Conservation (phyloP, 2,888 invertebrate genomes). For the Abrostola triplasia region DNA sequence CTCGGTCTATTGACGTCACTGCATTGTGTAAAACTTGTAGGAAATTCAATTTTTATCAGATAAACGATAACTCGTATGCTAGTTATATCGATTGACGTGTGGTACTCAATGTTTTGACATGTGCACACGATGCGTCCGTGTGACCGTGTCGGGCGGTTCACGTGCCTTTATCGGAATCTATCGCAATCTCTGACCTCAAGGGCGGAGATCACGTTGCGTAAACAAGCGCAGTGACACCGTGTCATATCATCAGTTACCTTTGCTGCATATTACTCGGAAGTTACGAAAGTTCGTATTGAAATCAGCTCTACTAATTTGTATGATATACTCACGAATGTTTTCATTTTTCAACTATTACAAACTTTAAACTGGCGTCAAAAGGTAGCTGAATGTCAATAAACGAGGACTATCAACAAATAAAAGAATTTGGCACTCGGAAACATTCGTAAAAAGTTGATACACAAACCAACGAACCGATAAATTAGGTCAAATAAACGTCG, state of each 20-base stretch:
- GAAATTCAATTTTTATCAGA: slow-evolving; percentile 50
- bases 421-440: slow-evolving; percentile 35
- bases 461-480: slow-evolving; percentile 56
- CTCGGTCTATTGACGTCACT: slow-evolving; percentile 53
- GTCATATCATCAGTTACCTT: slow-evolving; percentile 50
- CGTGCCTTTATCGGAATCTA: slow-evolving; percentile 66
- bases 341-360: background rate
- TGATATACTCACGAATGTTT: background rate
- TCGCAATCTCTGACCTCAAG: slow-evolving; percentile 66
- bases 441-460: slow-evolving; percentile 39
- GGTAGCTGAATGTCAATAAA: slow-evolving; percentile 28
- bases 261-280: slow-evolving; percentile 29
- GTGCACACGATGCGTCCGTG: slow-evolving; percentile 62
- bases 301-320: background rate
- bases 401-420: slow-evolving; percentile 32
- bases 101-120: slow-evolving; percentile 63
- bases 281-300: slow-evolving; percentile 19
- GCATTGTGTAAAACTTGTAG: slow-evolving; percentile 45
- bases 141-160: slow-evolving; percentile 60
- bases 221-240: slow-evolving; percentile 53
- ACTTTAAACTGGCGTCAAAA: background rate
- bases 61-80: slow-evolving; percentile 44
- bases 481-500: slow-evolving; percentile 64
- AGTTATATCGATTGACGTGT: slow-evolving; percentile 58
- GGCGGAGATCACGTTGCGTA: slow-evolving; percentile 67